These are phyloP conservation scores for Zaprionus taronus DNA, from an alignment of 1,140 invertebrate species.

Conservation along the genomic window DNA sequence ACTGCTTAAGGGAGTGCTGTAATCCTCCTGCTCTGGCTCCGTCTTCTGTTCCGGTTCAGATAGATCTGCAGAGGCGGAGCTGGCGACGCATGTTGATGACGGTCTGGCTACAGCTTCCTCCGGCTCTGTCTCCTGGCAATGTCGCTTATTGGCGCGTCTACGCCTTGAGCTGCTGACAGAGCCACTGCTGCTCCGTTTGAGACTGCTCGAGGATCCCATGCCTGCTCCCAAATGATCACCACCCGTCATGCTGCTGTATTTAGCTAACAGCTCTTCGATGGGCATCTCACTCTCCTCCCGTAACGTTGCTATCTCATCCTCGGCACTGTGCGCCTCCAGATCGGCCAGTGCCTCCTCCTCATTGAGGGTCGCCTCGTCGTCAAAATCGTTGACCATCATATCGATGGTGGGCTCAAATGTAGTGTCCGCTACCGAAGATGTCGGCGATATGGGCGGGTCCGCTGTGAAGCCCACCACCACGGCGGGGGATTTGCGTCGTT, in stretches of 20 bases:
- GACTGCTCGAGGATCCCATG: constrained; percentile 22
- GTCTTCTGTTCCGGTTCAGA: neutral
- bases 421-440: constrained; percentile 67
- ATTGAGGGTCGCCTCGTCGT: constrained; percentile 97
- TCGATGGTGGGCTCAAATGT: constrained; percentile 90
- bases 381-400: constrained; percentile 98
- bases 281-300: constrained; percentile 96
- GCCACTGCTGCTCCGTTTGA: constrained; percentile 29
- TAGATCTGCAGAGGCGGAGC: too few relatives aligned
- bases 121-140: constrained; percentile 37
- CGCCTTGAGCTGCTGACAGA: constrained; percentile 12
- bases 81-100: neutral
- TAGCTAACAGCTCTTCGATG: constrained; percentile 94
- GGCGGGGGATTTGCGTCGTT: constrained; percentile 70
- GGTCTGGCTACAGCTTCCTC: neutral
- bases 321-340: constrained; percentile 90
- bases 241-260: constrained; percentile 57
- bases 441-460: constrained; percentile 58
- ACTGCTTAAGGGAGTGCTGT: constrained; percentile 2
- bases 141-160: constrained; percentile 49
- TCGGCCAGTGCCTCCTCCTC: constrained; percentile 97
- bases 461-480: constrained; percentile 23
- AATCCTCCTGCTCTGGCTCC: constrained; percentile 7
- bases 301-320: constrained; percentile 94
- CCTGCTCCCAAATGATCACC: neutral